Base-by-base conservation (phyloP, 2,797 vertebrate species). In the Tarsius wallacei region DNA sequence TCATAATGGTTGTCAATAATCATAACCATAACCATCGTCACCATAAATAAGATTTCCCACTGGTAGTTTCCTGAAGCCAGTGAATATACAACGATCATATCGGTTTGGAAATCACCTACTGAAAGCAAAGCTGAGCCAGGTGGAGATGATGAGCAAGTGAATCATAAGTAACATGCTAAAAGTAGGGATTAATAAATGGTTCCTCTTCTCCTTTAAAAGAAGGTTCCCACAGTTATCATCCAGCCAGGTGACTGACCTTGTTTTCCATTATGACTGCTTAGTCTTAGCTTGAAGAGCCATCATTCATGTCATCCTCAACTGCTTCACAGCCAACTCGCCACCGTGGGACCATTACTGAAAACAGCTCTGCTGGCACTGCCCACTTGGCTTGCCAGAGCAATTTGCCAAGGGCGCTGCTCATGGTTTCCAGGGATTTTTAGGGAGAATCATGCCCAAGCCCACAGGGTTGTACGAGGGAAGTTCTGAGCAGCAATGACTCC, bases 241-340 rank as follows among this genome's bases (percentile, higher is more conserved):
- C 73, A 57, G 36, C 33, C 83, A 94, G 91, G 93, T 80, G 64
- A 28, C 81, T 64, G 93, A 83, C 78, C 97, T 91, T 53, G 87
- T 80, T 80, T 87, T 83, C 83, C 89, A 84, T 47, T 36, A 73
- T 81, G 85, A 51, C 71, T 73, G 80, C 84, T 89, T 47, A 13
- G 70, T 87, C 94, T 96, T 53, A 28, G 70, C 85, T 81, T 78
- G 49, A 28, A 36, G 90, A 74, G 33, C 42, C 55, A 77, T 92
- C 73, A 24, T 16, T 64, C 74, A 24, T 33, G 64, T 76, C 80
- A 61, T 53, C 89, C 31, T 76, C 85, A 81, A n/a, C 55, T 24
- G 85, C 88, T 85, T 88, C 47, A 33, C 15, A 19, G 73, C 87
- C 61, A 73, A 28, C 94, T 53, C 24, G 22, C 68, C 81, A 78